Percentiles rank a stretch among this genome's conserved stretches.
These are phyloP conservation scores for Choloepus didactylus DNA, from an alignment of 2,797 vertebrate genomes.

Conservation along the genomic window DNA sequence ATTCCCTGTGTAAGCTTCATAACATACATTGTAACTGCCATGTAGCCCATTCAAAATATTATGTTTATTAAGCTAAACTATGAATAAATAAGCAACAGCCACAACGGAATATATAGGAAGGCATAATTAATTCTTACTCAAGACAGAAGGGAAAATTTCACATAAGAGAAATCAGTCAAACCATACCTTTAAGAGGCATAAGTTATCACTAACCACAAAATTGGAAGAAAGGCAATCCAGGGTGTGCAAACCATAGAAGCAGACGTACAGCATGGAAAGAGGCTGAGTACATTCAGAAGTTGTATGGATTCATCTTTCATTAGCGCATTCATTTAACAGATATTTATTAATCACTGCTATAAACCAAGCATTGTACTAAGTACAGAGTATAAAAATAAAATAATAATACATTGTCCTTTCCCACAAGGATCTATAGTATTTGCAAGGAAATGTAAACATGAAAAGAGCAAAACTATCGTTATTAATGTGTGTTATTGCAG, in stretches of 20 bases:
- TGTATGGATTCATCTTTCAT: neutral
- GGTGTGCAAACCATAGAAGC: neutral
- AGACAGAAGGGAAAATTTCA: neutral
- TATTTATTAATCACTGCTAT: neutral
- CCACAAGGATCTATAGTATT: neutral
- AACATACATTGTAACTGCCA: neutral
- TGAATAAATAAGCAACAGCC: slow-evolving; percentile 12
- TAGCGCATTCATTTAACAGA: neutral
- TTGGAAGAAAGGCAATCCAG: neutral
- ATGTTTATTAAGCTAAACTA: slow-evolving; percentile 53
- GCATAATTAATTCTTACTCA: slow-evolving; percentile 34
- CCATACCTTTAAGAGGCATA: neutral
- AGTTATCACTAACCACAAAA: slow-evolving; percentile 22
- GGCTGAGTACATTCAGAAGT: neutral
- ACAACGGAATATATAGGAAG: neutral
- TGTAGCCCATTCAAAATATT: neutral
- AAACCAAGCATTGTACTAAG: neutral
- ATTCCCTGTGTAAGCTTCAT: neutral
- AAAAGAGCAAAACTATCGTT: slow-evolving; percentile 9
- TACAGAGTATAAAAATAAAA: neutral
- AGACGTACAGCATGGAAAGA: neutral
- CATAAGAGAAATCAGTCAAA: slow-evolving; percentile 12
- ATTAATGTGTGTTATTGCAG: neutral
- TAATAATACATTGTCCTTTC: neutral
- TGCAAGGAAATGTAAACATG: slow-evolving; percentile 29